A percentile compares a stretch with the other conserved stretches of the same genome.
Conservation (phyloP, 2,888 invertebrate genomes). For the Creontiades dilutus region DNA sequence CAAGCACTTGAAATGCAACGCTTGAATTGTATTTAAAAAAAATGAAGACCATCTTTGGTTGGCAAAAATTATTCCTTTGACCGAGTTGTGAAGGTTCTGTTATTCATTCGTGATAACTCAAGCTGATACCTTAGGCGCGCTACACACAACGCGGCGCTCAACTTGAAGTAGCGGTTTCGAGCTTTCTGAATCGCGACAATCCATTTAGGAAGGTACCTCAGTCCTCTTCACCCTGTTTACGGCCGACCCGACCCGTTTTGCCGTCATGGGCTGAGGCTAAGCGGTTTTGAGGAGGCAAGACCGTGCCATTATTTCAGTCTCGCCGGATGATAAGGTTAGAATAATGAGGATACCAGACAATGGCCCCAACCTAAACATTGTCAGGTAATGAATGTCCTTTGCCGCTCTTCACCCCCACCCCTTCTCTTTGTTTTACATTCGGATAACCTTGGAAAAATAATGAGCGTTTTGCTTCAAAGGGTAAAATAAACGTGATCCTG, state of each 20-base stretch:
- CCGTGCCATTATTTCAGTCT: conserved; percentile 52
- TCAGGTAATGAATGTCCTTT: conserved; percentile 51
- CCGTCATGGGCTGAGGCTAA: conserved; percentile 24
- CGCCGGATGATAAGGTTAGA: conserved; percentile 48
- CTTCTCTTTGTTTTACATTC: conserved; percentile 45
- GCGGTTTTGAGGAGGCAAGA: conserved; percentile 54
- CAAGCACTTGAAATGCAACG: no score
- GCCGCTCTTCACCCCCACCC: neutral
- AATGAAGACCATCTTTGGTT: no score
- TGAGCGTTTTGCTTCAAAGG: conserved; percentile 40
- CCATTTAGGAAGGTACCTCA: neutral
- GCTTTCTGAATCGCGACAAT: conserved; percentile 9
- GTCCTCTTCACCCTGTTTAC: conserved; percentile 23
- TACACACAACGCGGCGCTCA: neutral
- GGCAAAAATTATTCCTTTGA: no score
- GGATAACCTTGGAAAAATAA: conserved; percentile 49
- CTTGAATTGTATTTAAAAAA: no score
- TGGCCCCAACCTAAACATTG: conserved; percentile 52
- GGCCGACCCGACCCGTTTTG: conserved; percentile 32
- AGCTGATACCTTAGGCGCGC: no score
- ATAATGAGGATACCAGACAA: conserved; percentile 51
- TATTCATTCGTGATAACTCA: no score
- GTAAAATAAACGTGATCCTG: conserved; percentile 9
- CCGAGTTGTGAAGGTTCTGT: no score
- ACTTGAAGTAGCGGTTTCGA: neutral